Base-by-base conservation (phyloP, 2,797 vertebrate species). In the Crax fasciolata region DNA sequence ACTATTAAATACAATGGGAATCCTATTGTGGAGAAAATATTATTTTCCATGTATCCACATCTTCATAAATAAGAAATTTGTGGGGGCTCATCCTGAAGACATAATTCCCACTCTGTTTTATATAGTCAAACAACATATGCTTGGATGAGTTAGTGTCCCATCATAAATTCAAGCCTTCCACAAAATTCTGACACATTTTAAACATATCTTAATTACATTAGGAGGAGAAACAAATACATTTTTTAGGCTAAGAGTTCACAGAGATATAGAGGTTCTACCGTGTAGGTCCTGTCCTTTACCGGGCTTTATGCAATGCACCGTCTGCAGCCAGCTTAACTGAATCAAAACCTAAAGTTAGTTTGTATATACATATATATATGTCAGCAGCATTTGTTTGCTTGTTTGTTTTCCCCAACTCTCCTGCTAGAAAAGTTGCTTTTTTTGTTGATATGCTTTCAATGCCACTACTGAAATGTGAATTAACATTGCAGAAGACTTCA, bases 231-330 rank as follows among this genome's bases (percentile, higher is more conserved):
- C 13, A 74, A 71, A 89, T 49, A 2, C 38, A 43, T 92, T 80
- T 83, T 11, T 74, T 55, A 79, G 32, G 46, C 38, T 87, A 70
- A 76, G 28, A 8, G 9, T 79, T 76, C 74, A 10, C n/a, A 71
- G 30, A 84, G 21, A 73, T 71, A 27, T 23, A 11, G 25, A 19
- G 9, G 27, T 61, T 41, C 23, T n/a, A 52, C 19, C 32, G 30
- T 16, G 0, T 23, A 25, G 54, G 6, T 82, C 84, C 44, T 17
- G 43, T 9, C 5, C 4, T 24, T 38, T 15, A 8, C 2, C 14
- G 52, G 41, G 35, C 19, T 41, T 63, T 28, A 62, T 72, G 49
- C 20, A 59, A 9, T 0, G 0, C 6, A 6, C 30, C 0, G 0
- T 15, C 41, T 75, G 20, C 20, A 87, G 51, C 10, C 63, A 65